phyloP scores from a whole-genome alignment of 2,113 vertebrate genomes.

The cat (Felis catus) region DNA sequence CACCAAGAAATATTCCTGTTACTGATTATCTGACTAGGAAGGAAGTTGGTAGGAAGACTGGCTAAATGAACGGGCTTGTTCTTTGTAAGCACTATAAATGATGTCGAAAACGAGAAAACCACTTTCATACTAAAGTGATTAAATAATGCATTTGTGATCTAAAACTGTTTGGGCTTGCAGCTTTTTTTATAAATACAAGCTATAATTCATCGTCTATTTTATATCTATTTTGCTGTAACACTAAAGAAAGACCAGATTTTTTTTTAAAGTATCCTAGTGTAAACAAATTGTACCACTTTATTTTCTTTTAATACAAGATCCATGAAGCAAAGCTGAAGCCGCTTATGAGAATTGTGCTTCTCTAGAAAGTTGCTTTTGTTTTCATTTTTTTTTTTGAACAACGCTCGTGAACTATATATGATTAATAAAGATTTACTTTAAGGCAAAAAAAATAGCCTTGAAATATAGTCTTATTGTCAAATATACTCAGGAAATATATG shows the following conservation, averaged over 20 bases:
- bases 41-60: neutral
- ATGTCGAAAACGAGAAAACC: constrained; percentile 5
- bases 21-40: neutral
- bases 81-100: neutral
- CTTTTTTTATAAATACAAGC: constrained; percentile 84
- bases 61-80: neutral
- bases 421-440: constrained; percentile 80
- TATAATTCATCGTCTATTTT: constrained; percentile 87
- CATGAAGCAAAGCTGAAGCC: constrained; percentile 47
- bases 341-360: neutral
- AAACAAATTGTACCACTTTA: constrained; percentile 84
- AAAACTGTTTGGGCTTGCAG: constrained; percentile 58
- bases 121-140: constrained; percentile 70
- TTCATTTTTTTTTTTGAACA: neutral
- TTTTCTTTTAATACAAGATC: constrained; percentile 82
- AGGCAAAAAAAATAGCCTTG: constrained; percentile 54
- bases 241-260: neutral
- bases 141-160: constrained; percentile 71
- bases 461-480: neutral
- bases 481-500: neutral
- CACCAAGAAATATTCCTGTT: neutral
- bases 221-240: constrained; percentile 82
- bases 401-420: neutral
- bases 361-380: constrained; percentile 57
- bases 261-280: neutral